Percentiles rank a stretch among this genome's conserved stretches.
Evolutionary conservation across 2,888 invertebrate species (phyloP).

Genomic region (Chironomus riparius): DNA sequence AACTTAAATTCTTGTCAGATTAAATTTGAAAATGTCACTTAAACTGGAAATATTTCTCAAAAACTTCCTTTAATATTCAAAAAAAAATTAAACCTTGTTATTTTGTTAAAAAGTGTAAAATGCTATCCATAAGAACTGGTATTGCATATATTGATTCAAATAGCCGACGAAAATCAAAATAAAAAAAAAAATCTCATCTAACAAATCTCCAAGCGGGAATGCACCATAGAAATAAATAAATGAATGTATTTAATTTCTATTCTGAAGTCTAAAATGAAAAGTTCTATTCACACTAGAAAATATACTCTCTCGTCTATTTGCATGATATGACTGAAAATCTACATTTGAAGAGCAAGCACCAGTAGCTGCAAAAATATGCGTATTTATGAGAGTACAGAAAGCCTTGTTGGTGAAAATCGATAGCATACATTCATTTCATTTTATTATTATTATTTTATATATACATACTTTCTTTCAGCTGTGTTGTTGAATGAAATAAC

Average conservation of each 20-base stretch:
- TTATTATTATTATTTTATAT: not conserved
- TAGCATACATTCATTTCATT: not conserved
- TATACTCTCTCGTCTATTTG: not conserved
- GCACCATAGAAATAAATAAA: not conserved
- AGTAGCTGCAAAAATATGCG: not conserved
- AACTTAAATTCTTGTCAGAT: no score
- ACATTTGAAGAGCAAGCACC: not conserved
- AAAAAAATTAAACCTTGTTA: no score
- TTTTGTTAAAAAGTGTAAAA: no score
- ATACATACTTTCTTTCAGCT: no score
- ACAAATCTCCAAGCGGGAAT: not conserved
- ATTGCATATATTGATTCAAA: not conserved
- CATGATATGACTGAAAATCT: not conserved
- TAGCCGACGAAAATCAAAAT: not conserved
- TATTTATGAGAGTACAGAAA: not conserved
- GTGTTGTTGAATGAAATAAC: not conserved
- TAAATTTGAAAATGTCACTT: no score
- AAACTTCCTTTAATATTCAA: no score
- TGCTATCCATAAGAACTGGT: no score
- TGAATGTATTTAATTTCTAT: not conserved
- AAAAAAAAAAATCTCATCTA: not conserved
- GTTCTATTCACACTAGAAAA: conserved; percentile 11
- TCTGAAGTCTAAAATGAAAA: conserved; percentile 6
- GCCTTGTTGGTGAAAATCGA: not conserved
- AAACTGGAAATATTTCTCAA: no score